Evolutionary conservation across 2,888 invertebrate genomes (phyloP).

Genomic region (Chrysodeixis includens): DNA sequence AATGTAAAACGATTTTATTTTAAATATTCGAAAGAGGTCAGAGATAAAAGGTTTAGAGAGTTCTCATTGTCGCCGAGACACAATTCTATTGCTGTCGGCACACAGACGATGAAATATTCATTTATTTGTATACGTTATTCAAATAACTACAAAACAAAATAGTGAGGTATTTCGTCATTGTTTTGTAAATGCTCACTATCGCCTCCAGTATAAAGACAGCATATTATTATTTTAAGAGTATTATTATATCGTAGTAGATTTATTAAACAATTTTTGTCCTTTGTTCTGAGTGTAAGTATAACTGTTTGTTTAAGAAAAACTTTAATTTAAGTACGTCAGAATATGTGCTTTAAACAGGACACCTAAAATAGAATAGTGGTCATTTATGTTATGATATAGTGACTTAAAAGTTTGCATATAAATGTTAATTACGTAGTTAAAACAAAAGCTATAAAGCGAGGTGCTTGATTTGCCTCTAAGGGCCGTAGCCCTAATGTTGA

Average conservation of each 20-base stretch:
- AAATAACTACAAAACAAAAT: not conserved
- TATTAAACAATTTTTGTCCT: too few species aligned
- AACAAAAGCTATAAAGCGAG: constrained; percentile 50
- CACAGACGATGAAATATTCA: constrained; percentile 14
- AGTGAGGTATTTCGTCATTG: not conserved
- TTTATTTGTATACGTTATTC: not conserved
- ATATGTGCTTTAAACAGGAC: not conserved
- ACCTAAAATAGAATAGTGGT: constrained; percentile 13
- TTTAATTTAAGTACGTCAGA: too few species aligned
- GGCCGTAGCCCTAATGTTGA: constrained; percentile 36
- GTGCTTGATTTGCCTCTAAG: constrained; percentile 42
- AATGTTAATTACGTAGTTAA: constrained; percentile 38
- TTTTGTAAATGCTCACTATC: not conserved
- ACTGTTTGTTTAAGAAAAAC: too few species aligned
- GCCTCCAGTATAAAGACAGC: too few species aligned
- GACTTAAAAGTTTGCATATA: constrained; percentile 33
- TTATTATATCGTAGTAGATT: too few species aligned
- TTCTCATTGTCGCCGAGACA: constrained; percentile 29
- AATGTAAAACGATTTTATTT: constrained; percentile 50
- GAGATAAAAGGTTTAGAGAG: constrained; percentile 38
- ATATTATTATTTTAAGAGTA: too few species aligned
- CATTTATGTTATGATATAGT: constrained; percentile 29
- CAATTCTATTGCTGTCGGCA: constrained; percentile 43
- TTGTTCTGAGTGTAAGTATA: too few species aligned
- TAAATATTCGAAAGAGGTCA: constrained; percentile 27